These are phyloP conservation scores for Phoenicopterus ruber DNA, from an alignment of 2,113 vertebrate genomes.

Conservation along the genomic window DNA sequence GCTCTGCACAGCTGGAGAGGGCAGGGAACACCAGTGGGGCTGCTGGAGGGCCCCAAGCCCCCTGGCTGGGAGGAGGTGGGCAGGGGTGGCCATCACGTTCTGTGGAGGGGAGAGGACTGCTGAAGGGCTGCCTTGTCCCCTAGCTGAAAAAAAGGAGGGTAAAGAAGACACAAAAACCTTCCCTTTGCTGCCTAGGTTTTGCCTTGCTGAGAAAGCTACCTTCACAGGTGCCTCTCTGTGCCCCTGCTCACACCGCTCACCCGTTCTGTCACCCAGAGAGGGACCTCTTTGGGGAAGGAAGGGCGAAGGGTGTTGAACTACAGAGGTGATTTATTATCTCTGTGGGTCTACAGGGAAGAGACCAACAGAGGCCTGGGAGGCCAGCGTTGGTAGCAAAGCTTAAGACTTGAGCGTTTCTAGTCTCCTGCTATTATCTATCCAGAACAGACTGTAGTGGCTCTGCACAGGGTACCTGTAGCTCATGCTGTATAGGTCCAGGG, in stretches of 20 bases:
- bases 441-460: not conserved
- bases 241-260: not conserved
- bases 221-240: not conserved
- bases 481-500: not conserved
- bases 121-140: not conserved
- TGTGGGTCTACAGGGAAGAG: not conserved
- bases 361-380: not conserved
- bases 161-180: not conserved
- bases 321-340: not conserved
- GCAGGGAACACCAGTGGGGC: not conserved
- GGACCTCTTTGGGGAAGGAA: not conserved
- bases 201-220: not conserved
- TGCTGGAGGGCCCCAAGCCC: not conserved
- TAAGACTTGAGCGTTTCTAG: not conserved
- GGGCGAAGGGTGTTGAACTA: not conserved
- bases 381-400: not conserved
- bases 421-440: not conserved
- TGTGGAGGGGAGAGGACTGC: not conserved
- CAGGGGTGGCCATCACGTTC: not conserved
- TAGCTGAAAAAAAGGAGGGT: not conserved
- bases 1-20: not conserved
- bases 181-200: not conserved
- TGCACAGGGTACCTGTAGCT: not conserved
- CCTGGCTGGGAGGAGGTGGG: not conserved
- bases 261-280: not conserved